These are phyloP conservation scores for Squalus acanthias DNA, from an alignment of 2,797 vertebrate genomes.

Conservation along the genomic window DNA sequence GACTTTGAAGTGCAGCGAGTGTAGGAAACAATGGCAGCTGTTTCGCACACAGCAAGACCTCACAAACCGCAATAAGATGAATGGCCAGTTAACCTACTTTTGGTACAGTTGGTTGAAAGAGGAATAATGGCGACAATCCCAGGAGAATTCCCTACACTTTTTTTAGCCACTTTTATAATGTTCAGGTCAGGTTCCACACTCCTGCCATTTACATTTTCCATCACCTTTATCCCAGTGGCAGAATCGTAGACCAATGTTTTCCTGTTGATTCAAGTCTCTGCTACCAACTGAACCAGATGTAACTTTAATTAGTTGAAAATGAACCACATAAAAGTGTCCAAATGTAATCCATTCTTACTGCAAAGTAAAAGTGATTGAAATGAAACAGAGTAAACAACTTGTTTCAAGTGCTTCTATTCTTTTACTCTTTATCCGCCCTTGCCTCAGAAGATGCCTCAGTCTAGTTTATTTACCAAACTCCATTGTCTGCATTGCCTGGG, in stretches of 20 bases:
- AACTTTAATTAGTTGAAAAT: neutral
- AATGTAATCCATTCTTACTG: neutral
- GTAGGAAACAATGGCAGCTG: neutral
- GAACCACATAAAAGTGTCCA: neutral
- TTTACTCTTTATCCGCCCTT: neutral
- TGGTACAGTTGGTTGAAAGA: neutral
- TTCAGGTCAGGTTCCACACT: neutral
- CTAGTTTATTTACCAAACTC: neutral
- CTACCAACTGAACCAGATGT: neutral
- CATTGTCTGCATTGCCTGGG: neutral
- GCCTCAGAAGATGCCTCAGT: neutral
- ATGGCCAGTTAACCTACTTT: neutral
- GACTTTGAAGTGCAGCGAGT: neutral
- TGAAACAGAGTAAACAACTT: neutral
- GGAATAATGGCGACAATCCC: neutral
- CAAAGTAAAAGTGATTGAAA: neutral
- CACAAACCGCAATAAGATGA: neutral
- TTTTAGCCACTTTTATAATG: neutral
- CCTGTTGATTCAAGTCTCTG: neutral
- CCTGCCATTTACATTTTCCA: neutral
- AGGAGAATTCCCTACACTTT: neutral
- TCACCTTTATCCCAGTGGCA: neutral
- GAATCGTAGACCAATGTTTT: neutral
- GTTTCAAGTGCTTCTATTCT: neutral
- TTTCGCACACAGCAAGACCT: neutral